These are phyloP conservation scores for Protodeltote pygarga DNA, from an alignment of 2,888 invertebrate species.

Conservation along the genomic window DNA sequence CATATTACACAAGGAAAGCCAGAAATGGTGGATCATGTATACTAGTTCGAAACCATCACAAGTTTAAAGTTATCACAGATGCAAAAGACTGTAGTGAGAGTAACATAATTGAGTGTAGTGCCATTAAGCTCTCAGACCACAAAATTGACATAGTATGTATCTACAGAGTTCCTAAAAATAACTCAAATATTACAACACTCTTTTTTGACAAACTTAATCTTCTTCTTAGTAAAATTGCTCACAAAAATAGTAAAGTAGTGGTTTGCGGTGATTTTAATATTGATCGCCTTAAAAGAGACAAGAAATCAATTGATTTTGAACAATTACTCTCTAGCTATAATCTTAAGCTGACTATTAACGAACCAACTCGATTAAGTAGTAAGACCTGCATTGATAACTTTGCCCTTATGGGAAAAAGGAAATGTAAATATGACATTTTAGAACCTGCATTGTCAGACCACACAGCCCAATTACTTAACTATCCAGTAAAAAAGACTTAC, in stretches of 20 bases:
- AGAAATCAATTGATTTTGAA: neutral
- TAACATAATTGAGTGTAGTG: neutral
- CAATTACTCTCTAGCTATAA: neutral
- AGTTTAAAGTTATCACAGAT: neutral
- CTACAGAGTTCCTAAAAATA: neutral
- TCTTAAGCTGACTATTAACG: neutral
- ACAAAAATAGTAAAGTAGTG: too few species aligned
- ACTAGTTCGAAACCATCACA: neutral
- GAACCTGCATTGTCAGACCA: conserved; percentile 3
- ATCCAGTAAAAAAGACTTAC: neutral
- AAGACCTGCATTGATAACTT: conserved; percentile 1
- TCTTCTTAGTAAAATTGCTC: neutral
- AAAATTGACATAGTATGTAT: too few species aligned
- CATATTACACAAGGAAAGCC: neutral
- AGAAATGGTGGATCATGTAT: conserved; percentile 6
- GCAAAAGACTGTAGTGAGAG: too few species aligned
- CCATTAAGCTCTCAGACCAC: neutral
- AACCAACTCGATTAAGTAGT: neutral
- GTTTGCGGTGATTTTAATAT: conserved; percentile 5
- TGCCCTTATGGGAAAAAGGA: neutral
- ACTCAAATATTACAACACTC: neutral
- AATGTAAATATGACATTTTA: neutral
- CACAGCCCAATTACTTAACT: neutral
- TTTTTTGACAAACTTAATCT: neutral
- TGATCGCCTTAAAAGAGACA: neutral